Evolutionary conservation across 2,113 vertebrate species (phyloP).

Genomic region (Symphodus melops): DNA sequence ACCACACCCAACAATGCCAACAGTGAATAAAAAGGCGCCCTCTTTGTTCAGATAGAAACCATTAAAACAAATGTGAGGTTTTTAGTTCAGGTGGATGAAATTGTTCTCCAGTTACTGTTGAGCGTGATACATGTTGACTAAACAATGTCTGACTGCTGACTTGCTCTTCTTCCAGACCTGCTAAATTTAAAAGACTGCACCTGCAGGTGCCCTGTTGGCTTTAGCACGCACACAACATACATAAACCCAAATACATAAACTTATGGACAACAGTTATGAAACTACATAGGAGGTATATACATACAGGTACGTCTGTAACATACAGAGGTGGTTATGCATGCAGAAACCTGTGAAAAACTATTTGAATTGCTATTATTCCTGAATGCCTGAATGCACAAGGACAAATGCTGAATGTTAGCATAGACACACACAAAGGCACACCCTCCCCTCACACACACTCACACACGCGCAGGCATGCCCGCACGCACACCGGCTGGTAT

Average conservation of each 20-base stretch:
- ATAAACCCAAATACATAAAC: neutral
- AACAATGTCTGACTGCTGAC: slow-evolving; percentile 64
- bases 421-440: slow-evolving; percentile 15
- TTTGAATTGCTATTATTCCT: slow-evolving; percentile 26
- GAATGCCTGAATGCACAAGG: slow-evolving; percentile 40
- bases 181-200: slow-evolving; percentile 61
- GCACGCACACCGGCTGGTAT: neutral
- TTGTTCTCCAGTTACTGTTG: slow-evolving; percentile 4
- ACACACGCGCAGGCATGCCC: neutral
- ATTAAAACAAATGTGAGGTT: neutral
- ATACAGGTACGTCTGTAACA: neutral
- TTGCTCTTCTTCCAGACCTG: slow-evolving; percentile 54
- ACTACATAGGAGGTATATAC: neutral
- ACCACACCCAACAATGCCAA: neutral
- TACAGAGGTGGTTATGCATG: neutral
- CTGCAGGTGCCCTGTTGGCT: slow-evolving; percentile 48
- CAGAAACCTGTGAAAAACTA: slow-evolving; percentile 33
- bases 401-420: slow-evolving; percentile 41
- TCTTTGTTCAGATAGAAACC: neutral
- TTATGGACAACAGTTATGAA: neutral
- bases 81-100: neutral
- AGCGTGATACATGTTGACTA: slow-evolving; percentile 46
- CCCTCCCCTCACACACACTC: too few relatives aligned
- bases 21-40: neutral
- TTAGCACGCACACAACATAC: slow-evolving; percentile 1